Percentiles rank a stretch among this genome's conserved stretches.
These are phyloP conservation scores for Lytechinus variegatus DNA, from an alignment of 35 echinoderm and acorn worm genomes.

Conservation along the genomic window DNA sequence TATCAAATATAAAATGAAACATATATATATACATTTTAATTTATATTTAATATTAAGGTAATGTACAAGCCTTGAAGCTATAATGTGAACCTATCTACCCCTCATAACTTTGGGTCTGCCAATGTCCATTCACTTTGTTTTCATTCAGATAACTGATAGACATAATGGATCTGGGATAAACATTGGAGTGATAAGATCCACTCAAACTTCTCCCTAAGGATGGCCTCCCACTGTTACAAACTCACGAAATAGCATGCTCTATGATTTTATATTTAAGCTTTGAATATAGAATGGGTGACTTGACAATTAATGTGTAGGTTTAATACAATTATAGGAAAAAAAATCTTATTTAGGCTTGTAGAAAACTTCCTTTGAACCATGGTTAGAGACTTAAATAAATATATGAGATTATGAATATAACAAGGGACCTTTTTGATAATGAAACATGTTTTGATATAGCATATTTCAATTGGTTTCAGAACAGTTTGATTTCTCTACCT, in stretches of 20 bases:
- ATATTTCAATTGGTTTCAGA: not conserved
- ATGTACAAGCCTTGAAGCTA: not conserved
- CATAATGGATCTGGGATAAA: not conserved
- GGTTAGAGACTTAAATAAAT: not conserved
- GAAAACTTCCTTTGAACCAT: not conserved
- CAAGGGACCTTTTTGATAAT: not conserved
- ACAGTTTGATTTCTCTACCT: not conserved
- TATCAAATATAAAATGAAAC: too few species aligned
- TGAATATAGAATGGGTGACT: too few species aligned
- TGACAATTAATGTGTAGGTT: too few species aligned
- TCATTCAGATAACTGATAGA: not conserved
- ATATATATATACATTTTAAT: not conserved
- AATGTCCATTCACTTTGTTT: not conserved
- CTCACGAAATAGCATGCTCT: not conserved
- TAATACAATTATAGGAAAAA: not conserved
- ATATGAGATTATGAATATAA: too few species aligned
- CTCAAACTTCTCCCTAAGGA: not conserved
- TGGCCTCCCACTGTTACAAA: not conserved
- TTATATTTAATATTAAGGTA: not conserved
- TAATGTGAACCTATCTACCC: not conserved
- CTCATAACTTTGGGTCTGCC: not conserved
- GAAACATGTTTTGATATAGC: not conserved
- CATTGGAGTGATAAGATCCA: not conserved
- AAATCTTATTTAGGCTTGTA: not conserved
- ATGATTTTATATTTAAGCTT: not conserved